phyloP scores from a whole-genome alignment of 1,140 invertebrate species.

The Bombus difficillimus region DNA sequence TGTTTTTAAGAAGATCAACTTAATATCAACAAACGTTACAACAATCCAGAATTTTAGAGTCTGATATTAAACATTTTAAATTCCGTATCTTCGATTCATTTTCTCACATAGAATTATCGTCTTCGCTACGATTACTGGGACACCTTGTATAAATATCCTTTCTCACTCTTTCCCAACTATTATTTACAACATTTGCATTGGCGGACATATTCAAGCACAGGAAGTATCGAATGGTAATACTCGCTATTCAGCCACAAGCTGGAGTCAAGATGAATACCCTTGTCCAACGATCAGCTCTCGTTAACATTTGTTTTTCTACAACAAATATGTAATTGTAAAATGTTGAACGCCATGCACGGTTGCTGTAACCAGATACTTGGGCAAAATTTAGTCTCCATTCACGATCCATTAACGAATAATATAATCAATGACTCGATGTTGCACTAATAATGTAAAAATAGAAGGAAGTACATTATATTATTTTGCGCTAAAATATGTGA shows the following conservation, averaged over 20 bases:
- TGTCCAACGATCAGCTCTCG: background rate
- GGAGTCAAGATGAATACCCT: background rate
- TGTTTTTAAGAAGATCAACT: background rate
- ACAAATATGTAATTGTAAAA: background rate
- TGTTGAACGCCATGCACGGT: background rate
- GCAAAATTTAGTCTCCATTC: background rate
- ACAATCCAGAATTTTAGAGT: background rate
- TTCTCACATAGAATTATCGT: background rate
- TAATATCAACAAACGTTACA: background rate
- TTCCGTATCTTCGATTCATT: background rate
- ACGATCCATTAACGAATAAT: background rate
- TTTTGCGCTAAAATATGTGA: background rate
- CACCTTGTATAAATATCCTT: background rate
- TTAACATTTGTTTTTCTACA: background rate
- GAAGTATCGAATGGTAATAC: conserved; percentile 8
- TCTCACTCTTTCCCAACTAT: background rate
- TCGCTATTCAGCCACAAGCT: background rate
- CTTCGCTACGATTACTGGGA: background rate
- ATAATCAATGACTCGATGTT: background rate
- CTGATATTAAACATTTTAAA: background rate
- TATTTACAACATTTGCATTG: no score
- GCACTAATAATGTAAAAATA: background rate
- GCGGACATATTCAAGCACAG: background rate
- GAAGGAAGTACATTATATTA: background rate
- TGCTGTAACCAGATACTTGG: background rate